Evolutionary conservation across 2,888 invertebrate genomes (phyloP), one percentile per base, ranked within the genome.

Genomic region (Rhodophaea formosa): DNA sequence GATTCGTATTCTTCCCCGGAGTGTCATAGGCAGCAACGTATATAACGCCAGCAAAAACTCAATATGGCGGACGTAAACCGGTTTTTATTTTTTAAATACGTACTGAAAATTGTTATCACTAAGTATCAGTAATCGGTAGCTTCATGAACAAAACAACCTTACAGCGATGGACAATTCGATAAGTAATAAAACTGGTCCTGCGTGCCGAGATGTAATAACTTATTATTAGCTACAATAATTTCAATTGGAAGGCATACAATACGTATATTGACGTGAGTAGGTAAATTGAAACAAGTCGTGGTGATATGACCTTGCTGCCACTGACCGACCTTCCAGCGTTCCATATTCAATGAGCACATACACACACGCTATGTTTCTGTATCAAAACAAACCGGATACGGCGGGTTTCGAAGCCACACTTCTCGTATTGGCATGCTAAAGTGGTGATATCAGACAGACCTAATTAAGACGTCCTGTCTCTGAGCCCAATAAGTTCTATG

Each of bases 321-420:
- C 71, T 82, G 82, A 80, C 82, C 84, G 86, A 82, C 86, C 85
- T 84, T 76, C 78, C 58, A 53, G 60, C 69, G 74, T 77, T 85
- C 74, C 82, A 86, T 84, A 85, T 83, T 84, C 83, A 84, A 81
- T 79, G 76, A 83, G 76, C 59, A 64, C 53, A 61, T 60, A 58
- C 62, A 53, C 55, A 58, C 62, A 53, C 55, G 39, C 39, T 14
- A 15, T 46, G 32, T 12, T 42, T 64, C 64, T 60, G 59, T 55
- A 59, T 56, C 60, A 62, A 64, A 69, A 65, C 64, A 67, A 67
- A 64, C 63, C 60, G 56, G 59, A 56, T 61, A 58, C 57, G 43
- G 32, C 45, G 32, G 17, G 43, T 44, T 54, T 16, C 7, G 2
- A 51, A 30, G 6, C 35, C 51, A 51, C 51, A 51, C 39, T 17